These are phyloP conservation scores for Nephrotoma appendiculata DNA, from an alignment of 2,888 invertebrate species.

Conservation along the genomic window DNA sequence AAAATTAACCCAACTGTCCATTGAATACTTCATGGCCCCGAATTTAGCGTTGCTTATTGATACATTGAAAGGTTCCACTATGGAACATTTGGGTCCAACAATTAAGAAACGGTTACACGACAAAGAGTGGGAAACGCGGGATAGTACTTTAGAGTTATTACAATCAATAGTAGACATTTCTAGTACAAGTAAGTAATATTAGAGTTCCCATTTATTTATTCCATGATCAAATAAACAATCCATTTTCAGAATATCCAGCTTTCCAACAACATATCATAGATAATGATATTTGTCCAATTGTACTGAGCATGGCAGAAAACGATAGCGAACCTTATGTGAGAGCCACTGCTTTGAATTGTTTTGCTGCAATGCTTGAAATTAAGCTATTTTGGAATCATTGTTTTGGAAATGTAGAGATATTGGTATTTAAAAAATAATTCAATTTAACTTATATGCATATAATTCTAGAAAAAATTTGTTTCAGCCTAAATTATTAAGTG, in stretches of 20 bases:
- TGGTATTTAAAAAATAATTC: slow-evolving; percentile 33
- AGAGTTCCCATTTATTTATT: background rate
- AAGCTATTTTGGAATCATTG: slow-evolving; percentile 50
- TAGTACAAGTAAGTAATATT: slow-evolving; percentile 44
- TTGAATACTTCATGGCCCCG: slow-evolving; percentile 62
- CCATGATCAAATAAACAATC: background rate
- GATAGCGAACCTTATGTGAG: slow-evolving; percentile 64
- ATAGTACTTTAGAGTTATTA: slow-evolving; percentile 59
- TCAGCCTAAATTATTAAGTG: slow-evolving; percentile 36
- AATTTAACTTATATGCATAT: background rate
- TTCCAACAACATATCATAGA: slow-evolving; percentile 56
- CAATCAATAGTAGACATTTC: slow-evolving; percentile 54
- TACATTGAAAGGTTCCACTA: slow-evolving; percentile 43
- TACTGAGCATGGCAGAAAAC: slow-evolving; percentile 47
- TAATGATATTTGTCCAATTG: slow-evolving; percentile 46
- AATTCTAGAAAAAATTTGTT: slow-evolving; percentile 10
- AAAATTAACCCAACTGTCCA: slow-evolving; percentile 50
- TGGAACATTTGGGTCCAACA: slow-evolving; percentile 49
- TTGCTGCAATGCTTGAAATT: slow-evolving; percentile 51
- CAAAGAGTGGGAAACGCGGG: slow-evolving; percentile 62
- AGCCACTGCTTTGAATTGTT: slow-evolving; percentile 56
- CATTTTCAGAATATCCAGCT: slow-evolving; percentile 53
- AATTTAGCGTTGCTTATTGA: slow-evolving; percentile 60
- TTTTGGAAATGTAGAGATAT: slow-evolving; percentile 41
- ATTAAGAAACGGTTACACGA: slow-evolving; percentile 57